Percentiles rank a stretch among this genome's conserved stretches.
Evolutionary conservation across 2,797 vertebrate species (phyloP).

Genomic region (Enteromius fasciolatus): DNA sequence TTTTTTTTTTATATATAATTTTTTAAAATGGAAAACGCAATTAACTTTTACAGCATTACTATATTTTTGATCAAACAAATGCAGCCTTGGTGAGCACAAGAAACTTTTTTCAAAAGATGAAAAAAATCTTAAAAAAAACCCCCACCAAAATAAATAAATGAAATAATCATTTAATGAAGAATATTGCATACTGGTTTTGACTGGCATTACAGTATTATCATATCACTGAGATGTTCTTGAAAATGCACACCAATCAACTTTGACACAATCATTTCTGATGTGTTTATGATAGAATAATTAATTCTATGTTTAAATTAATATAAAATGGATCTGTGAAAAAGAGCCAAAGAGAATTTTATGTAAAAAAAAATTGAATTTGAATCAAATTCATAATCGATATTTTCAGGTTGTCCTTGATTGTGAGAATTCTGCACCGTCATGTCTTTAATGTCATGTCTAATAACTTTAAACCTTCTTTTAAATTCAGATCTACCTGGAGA

Average conservation of each 20-base stretch:
- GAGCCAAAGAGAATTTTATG: neutral
- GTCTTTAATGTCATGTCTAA: neutral
- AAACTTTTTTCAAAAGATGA: no score
- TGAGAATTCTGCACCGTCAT: neutral
- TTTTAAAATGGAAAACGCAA: no score
- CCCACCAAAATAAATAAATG: neutral
- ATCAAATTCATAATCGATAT: neutral
- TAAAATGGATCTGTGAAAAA: neutral
- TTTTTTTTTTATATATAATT: no score
- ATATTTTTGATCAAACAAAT: no score
- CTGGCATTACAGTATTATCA: neutral
- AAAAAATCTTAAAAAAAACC: no score
- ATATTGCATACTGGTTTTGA: neutral
- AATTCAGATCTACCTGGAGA: constrained; percentile 81
- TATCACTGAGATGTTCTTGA: constrained; percentile 5
- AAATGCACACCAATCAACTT: neutral
- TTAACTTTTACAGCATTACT: no score
- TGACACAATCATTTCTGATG: neutral
- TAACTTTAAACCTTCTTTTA: neutral
- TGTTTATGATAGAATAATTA: neutral
- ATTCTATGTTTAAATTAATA: neutral
- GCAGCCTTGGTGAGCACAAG: no score
- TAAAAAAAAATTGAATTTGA: neutral
- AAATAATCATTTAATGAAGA: neutral
- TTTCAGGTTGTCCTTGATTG: neutral